Evolutionary conservation across 2,113 vertebrate genomes (phyloP), one percentile per base, ranked within the genome.

Genomic region (Mustelus asterias): DNA sequence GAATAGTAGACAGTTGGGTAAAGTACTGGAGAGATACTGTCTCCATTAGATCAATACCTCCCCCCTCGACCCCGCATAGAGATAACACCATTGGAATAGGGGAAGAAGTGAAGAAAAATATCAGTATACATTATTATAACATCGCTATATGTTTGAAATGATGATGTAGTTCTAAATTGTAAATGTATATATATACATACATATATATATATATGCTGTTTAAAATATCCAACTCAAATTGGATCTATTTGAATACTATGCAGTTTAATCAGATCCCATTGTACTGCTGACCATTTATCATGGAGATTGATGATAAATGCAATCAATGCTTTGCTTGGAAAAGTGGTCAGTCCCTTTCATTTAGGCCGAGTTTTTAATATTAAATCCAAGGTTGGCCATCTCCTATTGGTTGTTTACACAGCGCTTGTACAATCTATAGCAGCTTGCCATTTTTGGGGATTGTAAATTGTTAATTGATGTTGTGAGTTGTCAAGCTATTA

Each of bases 301-400:
- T 70, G 14, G 41, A 26, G 0, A 24, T 41, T 94, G 41, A 41
- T 44, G 65, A 94, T 72, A 29, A 70, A 70, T 67, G 20, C 24
- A 70, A 26, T 94, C 37, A 8, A 70, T 94, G 65, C 93, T 94
- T 70, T 70, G 93, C 67, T 94, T 70, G 93, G 67, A 94, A 94
- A 70, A 70, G 24, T 20, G 5, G 65, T 70, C 13, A 9, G 93
- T 48, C 67, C 67, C 69, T 44, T 94, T 94, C 37, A 94, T 41
- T 44, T 24, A 69, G 60, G 69, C 67, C 29, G 65, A 54, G 37
- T 72, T 72, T 72, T 76, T 48, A 95, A 72, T 48, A 72, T 72
- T 95, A 72, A 76, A 48, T 48, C 67, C 65, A 95, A 72, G 41
- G 41, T 95, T 95, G 67, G 41, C 69, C 48, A 18, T 76, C 94